phyloP scores from a whole-genome alignment of 2,113 vertebrate species.

The Elgaria multicarinata region DNA sequence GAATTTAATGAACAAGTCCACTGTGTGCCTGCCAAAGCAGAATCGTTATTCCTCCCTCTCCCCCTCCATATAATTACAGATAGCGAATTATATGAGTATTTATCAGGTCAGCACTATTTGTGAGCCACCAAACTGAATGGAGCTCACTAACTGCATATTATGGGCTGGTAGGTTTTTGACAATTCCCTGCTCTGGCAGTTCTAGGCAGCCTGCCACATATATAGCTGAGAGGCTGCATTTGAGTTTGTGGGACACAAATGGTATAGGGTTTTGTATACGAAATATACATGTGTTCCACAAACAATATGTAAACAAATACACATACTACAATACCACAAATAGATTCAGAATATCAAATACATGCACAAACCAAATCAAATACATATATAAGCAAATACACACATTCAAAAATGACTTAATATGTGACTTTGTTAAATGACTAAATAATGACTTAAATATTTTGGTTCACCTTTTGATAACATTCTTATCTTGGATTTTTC shows the following conservation, averaged over 20 bases:
- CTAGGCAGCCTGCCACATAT: neutral
- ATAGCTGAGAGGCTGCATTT: neutral
- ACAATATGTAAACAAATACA: slow-evolving; percentile 12
- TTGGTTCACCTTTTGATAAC: slow-evolving; percentile 89
- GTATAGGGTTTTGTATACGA: neutral
- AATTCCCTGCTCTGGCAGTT: neutral
- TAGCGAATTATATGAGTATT: slow-evolving; percentile 1
- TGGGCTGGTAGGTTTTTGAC: neutral
- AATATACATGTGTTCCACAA: neutral
- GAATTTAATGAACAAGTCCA: too few species aligned
- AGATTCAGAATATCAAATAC: neutral
- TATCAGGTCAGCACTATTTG: neutral
- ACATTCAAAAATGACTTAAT: slow-evolving; percentile 8
- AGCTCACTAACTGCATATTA: neutral
- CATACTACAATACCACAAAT: neutral
- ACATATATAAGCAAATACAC: neutral
- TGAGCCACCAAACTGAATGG: neutral
- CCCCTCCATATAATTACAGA: neutral
- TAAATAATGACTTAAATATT: slow-evolving; percentile 47
- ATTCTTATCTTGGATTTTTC: slow-evolving; percentile 87
- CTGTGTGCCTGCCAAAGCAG: neutral
- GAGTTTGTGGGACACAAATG: neutral
- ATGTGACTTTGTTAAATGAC: neutral
- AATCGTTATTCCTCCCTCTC: neutral
- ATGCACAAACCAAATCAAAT: slow-evolving; percentile 18